These are phyloP conservation scores for Allolobophora icterica DNA, from an alignment of 2,888 invertebrate genomes.

Conservation along the genomic window DNA sequence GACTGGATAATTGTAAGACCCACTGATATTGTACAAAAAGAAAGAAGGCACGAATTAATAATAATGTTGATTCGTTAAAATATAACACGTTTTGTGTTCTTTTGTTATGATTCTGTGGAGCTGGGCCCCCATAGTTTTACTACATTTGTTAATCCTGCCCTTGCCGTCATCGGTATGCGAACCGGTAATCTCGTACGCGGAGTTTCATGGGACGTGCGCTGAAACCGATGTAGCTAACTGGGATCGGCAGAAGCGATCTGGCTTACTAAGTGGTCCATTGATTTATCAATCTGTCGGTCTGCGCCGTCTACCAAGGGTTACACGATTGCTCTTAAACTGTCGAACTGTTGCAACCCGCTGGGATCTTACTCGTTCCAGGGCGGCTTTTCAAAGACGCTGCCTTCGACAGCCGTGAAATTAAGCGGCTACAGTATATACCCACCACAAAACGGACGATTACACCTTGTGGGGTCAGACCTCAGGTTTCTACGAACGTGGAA, in stretches of 20 bases:
- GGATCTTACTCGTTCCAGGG: neutral
- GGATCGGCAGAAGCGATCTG: neutral
- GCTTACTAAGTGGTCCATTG: neutral
- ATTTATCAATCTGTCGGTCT: conserved; percentile 1
- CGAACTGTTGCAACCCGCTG: neutral
- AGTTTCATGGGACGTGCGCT: too few species aligned
- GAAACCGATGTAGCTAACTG: too few species aligned
- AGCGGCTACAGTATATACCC: neutral
- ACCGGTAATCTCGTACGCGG: too few species aligned
- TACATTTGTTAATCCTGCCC: too few species aligned
- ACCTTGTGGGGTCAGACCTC: neutral
- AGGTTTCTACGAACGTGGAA: neutral
- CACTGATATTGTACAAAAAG: too few species aligned
- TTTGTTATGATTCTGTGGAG: too few species aligned
- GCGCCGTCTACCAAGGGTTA: neutral
- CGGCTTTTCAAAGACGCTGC: neutral
- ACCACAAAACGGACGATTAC: neutral
- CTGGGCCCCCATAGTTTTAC: too few species aligned
- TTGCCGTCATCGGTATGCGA: too few species aligned
- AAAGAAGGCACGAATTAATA: too few species aligned
- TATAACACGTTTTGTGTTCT: too few species aligned
- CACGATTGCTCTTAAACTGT: neutral
- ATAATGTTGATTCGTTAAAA: too few species aligned
- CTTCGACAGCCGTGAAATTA: neutral
- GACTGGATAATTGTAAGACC: too few species aligned